Evolutionary conservation across 2,113 vertebrate genomes (phyloP).

Genomic region (Stictonetta naevosa): DNA sequence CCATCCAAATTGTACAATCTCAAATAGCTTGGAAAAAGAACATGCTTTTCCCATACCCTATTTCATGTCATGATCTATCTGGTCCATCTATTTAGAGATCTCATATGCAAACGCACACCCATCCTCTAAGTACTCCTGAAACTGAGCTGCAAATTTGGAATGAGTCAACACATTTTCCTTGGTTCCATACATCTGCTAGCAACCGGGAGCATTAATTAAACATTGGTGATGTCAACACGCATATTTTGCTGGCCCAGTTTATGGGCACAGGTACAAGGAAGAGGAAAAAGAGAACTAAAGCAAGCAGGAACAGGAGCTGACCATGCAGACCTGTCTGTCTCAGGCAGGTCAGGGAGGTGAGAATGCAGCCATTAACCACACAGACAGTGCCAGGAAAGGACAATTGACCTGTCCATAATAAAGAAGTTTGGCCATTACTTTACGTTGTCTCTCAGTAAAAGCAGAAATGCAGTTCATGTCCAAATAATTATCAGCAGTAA

Average conservation of each 20-base stretch:
- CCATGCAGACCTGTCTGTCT: neutral
- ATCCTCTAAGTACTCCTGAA: neutral
- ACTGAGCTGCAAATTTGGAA: neutral
- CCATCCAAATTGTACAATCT: neutral
- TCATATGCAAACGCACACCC: neutral
- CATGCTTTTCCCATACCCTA: neutral
- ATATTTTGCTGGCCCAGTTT: neutral
- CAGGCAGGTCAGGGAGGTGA: neutral
- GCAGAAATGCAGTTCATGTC: neutral
- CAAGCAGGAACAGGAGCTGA: neutral
- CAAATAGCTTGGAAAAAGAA: neutral
- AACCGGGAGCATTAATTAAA: neutral
- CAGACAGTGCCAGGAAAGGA: neutral
- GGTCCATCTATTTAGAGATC: neutral
- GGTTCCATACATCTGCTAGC: neutral
- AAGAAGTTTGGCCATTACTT: neutral
- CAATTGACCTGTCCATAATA: neutral
- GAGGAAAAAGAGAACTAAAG: neutral
- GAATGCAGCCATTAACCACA: neutral
- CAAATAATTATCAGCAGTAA: fast-evolving
- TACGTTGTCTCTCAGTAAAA: neutral
- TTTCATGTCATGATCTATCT: neutral
- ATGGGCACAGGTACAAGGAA: neutral
- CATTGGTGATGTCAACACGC: neutral
- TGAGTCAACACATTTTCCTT: neutral